A percentile compares a stretch with the other conserved stretches of the same genome.
These are phyloP conservation scores for Zaprionus camerounensis DNA, from an alignment of 1,140 invertebrate species.

Conservation along the genomic window DNA sequence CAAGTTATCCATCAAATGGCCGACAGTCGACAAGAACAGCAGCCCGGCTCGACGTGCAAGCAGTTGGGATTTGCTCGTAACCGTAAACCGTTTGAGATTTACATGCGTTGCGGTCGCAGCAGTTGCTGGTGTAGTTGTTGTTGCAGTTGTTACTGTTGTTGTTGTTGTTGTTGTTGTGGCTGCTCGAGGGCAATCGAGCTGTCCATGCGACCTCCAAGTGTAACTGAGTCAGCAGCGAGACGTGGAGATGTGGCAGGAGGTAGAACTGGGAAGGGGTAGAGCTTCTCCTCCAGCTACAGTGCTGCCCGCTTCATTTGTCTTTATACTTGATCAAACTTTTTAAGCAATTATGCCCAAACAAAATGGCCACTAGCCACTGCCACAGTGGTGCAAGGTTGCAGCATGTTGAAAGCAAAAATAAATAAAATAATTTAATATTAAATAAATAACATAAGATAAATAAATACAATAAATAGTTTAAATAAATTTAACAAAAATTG, in stretches of 20 bases:
- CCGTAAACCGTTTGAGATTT: slow-evolving; percentile 78
- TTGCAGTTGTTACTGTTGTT: slow-evolving; percentile 1
- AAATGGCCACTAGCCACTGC: slow-evolving; percentile 54
- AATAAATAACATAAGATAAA: too few relatives aligned
- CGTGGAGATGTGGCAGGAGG: background rate
- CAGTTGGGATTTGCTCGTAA: slow-evolving; percentile 69
- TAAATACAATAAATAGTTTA: too few relatives aligned
- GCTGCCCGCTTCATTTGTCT: slow-evolving; percentile 70
- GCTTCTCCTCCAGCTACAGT: slow-evolving; percentile 20
- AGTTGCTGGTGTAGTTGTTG: slow-evolving; percentile 22
- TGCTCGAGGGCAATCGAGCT: slow-evolving; percentile 20
- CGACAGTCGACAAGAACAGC: slow-evolving; percentile 44
- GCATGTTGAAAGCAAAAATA: background rate
- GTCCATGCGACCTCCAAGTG: slow-evolving; percentile 23
- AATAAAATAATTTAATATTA: background rate
- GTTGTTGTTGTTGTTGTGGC: background rate
- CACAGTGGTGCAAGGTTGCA: background rate
- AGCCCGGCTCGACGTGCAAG: slow-evolving; percentile 43
- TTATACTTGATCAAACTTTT: slow-evolving; percentile 64
- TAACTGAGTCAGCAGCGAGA: slow-evolving; percentile 19
- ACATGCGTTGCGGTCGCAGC: slow-evolving; percentile 70
- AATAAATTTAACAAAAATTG: too few relatives aligned
- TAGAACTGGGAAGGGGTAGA: background rate
- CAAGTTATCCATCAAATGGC: slow-evolving; percentile 78
- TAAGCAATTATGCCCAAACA: slow-evolving; percentile 63